Percentiles rank a stretch among this genome's conserved stretches.
Evolutionary conservation across 2,797 vertebrate species (phyloP).

Genomic region (Ceryle rudis): DNA sequence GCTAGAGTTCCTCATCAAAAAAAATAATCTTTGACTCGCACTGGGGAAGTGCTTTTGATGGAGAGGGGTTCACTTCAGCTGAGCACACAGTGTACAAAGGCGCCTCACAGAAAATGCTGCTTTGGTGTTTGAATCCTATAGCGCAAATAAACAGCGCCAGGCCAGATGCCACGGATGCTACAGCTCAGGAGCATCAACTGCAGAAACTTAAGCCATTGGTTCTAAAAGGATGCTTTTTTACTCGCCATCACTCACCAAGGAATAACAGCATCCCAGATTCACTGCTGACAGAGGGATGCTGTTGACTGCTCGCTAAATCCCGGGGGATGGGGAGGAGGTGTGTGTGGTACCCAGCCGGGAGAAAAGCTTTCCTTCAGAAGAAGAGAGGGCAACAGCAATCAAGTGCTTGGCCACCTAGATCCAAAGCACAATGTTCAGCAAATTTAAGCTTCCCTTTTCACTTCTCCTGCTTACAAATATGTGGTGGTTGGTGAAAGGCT

Average conservation of each 20-base stretch:
- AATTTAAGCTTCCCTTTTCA: background rate
- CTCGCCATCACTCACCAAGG: background rate
- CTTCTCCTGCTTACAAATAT: background rate
- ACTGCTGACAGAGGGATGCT: rapidly evolving
- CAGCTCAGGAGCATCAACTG: background rate
- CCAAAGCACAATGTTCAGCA: background rate
- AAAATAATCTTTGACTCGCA: background rate
- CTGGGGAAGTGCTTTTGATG: background rate
- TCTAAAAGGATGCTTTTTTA: background rate
- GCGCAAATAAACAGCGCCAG: background rate
- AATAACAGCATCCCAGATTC: background rate
- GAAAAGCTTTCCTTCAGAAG: background rate
- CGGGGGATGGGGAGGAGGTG: rapidly evolving
- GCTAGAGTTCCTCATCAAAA: conserved; percentile 35
- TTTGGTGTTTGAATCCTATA: rapidly evolving
- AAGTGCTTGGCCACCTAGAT: rapidly evolving
- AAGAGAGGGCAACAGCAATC: background rate
- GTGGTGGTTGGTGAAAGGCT: background rate
- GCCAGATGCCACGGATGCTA: background rate
- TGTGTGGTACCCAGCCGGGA: background rate
- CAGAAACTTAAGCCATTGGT: background rate
- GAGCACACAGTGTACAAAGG: rapidly evolving
- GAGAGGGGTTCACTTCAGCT: background rate
- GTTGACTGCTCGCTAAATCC: rapidly evolving
- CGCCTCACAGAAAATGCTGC: background rate